Percentiles rank a stretch among this genome's conserved stretches.
Evolutionary conservation across 2,888 invertebrate genomes (phyloP).

Genomic region (Scotopteryx bipunctaria): DNA sequence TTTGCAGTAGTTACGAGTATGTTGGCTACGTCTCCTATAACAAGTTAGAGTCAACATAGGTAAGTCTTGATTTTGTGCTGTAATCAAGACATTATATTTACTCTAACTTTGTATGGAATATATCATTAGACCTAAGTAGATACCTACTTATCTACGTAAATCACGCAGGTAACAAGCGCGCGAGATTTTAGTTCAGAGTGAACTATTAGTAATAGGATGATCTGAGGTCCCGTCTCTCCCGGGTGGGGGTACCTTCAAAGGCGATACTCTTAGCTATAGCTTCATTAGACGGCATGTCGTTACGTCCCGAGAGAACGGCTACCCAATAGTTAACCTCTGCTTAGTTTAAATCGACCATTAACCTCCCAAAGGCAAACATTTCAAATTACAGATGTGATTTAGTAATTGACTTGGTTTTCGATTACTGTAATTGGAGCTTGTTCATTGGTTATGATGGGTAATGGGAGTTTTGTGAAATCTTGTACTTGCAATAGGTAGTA

Average conservation of each 20-base stretch:
- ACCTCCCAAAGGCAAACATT: constrained; percentile 55
- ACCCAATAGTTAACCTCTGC: constrained; percentile 59
- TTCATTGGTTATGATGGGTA: constrained; percentile 16
- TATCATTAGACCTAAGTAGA: no score
- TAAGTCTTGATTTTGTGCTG: no score
- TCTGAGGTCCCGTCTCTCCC: constrained; percentile 10
- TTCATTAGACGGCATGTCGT: constrained; percentile 43
- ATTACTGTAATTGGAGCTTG: constrained; percentile 31
- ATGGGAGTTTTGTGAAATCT: background rate
- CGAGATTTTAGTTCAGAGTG: no score
- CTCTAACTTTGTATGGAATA: no score
- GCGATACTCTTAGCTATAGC: constrained; percentile 22
- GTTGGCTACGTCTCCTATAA: no score
- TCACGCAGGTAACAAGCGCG: no score
- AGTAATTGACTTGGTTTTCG: constrained; percentile 45
- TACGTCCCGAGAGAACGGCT: constrained; percentile 43
- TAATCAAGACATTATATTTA: no score
- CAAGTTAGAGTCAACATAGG: no score
- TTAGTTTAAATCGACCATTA: constrained; percentile 66
- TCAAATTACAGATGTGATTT: constrained; percentile 55
- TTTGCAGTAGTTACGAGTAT: no score
- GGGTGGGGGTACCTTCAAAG: constrained; percentile 12
- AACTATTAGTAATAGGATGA: no score
- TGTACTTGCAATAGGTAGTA: no score
- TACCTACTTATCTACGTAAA: no score